These are phyloP conservation scores for Synanthedon tipuliformis DNA, from an alignment of 2,888 invertebrate species.

Conservation along the genomic window DNA sequence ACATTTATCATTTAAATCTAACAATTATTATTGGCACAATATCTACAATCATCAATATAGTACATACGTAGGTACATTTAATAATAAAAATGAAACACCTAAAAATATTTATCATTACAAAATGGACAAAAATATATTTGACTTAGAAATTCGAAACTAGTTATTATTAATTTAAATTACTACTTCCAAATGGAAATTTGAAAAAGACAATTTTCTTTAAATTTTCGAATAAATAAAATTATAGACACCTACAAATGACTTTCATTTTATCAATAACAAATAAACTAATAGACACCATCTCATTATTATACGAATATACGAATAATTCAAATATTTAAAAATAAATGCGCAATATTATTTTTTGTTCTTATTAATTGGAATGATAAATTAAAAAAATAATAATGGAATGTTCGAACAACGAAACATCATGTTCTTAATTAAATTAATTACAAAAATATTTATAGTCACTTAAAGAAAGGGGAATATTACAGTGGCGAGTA, in stretches of 20 bases:
- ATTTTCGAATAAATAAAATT: not conserved
- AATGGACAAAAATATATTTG: too few relatives aligned
- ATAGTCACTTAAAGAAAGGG: too few relatives aligned
- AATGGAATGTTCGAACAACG: not conserved
- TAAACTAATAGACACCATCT: too few relatives aligned
- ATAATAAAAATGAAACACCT: not conserved
- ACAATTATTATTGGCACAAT: constrained; percentile 25
- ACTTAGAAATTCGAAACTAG: too few relatives aligned
- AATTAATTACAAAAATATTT: too few relatives aligned
- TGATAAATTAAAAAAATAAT: not conserved
- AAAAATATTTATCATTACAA: not conserved
- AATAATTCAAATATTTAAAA: not conserved
- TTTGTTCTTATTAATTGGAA: not conserved
- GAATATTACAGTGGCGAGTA: too few relatives aligned
- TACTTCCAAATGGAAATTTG: not conserved
- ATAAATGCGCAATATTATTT: not conserved
- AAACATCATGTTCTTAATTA: too few relatives aligned
- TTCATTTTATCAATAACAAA: too few relatives aligned
- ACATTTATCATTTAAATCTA: constrained; percentile 17
- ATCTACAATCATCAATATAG: constrained; percentile 8
- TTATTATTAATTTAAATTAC: too few relatives aligned
- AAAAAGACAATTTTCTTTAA: not conserved
- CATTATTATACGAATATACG: too few relatives aligned
- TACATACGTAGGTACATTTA: constrained; percentile 1
- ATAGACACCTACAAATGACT: too few relatives aligned